phyloP scores from a whole-genome alignment of 1,140 invertebrate species.

The Anastrepha ludens region DNA sequence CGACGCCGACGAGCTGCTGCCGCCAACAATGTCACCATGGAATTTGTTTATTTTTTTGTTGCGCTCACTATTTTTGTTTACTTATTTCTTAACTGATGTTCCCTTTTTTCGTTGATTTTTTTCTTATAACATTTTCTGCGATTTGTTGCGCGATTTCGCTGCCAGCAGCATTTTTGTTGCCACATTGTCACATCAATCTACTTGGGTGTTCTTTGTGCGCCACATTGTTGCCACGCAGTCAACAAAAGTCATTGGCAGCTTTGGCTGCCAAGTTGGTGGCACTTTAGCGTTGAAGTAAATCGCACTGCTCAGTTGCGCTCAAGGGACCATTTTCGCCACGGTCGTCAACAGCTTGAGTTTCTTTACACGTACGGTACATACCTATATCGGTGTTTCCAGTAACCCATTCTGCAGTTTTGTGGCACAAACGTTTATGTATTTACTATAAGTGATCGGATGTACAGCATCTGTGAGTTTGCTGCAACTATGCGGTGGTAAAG shows the following conservation, averaged over 20 bases:
- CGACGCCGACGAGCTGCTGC: background rate
- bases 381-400: background rate
- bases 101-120: background rate
- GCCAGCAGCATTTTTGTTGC: slow-evolving; percentile 19
- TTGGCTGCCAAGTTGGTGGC: background rate
- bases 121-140: background rate
- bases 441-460: too few species aligned
- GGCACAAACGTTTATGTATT: background rate
- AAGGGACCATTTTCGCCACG: slow-evolving; percentile 47
- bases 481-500: slow-evolving; percentile 15
- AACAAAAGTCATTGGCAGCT: slow-evolving; percentile 26
- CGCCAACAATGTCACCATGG: slow-evolving; percentile 23
- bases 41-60: slow-evolving; percentile 27
- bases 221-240: background rate
- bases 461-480: background rate
- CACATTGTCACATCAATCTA: slow-evolving; percentile 48
- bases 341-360: slow-evolving; percentile 15
- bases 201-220: slow-evolving; percentile 29
- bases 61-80: background rate
- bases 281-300: slow-evolving; percentile 2
- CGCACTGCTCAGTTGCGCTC: slow-evolving; percentile 20
- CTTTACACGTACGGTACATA: background rate
- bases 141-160: slow-evolving; percentile 25
- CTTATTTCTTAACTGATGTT: slow-evolving; percentile 36
- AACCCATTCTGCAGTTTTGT: background rate